phyloP scores from a whole-genome alignment of 2,888 invertebrate genomes.

The Drosophila mimica region DNA sequence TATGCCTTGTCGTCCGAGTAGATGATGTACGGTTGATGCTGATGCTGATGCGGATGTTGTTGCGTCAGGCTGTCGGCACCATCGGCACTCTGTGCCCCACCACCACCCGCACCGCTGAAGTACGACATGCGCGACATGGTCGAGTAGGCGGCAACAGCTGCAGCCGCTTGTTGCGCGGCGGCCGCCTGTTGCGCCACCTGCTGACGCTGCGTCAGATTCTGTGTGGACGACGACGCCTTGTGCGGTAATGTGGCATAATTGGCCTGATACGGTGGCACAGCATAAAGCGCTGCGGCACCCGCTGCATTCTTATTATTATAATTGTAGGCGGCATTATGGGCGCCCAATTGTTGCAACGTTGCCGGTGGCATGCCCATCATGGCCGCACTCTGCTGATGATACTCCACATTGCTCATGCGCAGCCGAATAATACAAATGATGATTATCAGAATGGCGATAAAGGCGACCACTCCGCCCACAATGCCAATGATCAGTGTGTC shows the following conservation, averaged over 20 bases:
- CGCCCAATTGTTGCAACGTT: constrained; percentile 85
- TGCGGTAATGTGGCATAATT: constrained; percentile 89
- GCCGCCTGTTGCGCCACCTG: constrained; percentile 66
- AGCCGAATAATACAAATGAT: constrained; percentile 94
- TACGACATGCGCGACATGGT: constrained; percentile 88
- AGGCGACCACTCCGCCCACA: constrained; percentile 95
- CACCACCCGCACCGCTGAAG: constrained; percentile 84
- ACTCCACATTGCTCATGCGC: constrained; percentile 89
- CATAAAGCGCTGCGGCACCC: constrained; percentile 86
- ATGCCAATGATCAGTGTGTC: constrained; percentile 98
- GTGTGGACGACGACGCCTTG: constrained; percentile 86
- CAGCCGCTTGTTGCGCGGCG: constrained; percentile 59
- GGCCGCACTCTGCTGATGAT: constrained; percentile 88
- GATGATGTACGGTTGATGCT: constrained; percentile 84
- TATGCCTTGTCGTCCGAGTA: constrained; percentile 85
- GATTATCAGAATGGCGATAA: constrained; percentile 94
- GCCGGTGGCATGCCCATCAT: constrained; percentile 86
- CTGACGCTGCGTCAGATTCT: constrained; percentile 82
- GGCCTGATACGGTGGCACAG: constrained; percentile 88
- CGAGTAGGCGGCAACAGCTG: constrained; percentile 86
- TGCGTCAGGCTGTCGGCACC: constrained; percentile 79
- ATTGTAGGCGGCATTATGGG: constrained; percentile 87
- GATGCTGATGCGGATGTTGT: constrained; percentile 70
- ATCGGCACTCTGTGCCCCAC: constrained; percentile 81
- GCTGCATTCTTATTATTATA: constrained; percentile 85